Percentiles rank a stretch among this genome's conserved stretches.
Evolutionary conservation across 2,113 vertebrate genomes (phyloP).

Genomic region (Cettia cetti): DNA sequence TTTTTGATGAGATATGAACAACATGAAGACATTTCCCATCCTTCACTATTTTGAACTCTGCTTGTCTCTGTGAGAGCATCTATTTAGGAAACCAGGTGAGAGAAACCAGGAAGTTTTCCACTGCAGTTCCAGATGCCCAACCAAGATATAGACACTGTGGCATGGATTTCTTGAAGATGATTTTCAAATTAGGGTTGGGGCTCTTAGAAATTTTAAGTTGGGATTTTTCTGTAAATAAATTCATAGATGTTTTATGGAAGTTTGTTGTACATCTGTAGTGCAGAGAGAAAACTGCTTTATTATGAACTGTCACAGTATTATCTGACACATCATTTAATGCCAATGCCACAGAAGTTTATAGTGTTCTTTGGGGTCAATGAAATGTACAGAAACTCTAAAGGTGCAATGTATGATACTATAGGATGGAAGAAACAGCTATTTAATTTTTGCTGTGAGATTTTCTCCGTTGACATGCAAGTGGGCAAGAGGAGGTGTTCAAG

Average conservation of each 20-base stretch:
- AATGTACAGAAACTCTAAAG: not conserved
- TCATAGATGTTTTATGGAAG: not conserved
- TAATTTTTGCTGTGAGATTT: not conserved
- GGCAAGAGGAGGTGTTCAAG: fast-evolving
- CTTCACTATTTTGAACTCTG: not conserved
- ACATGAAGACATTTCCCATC: not conserved
- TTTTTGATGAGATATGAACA: not conserved
- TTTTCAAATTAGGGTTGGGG: not conserved
- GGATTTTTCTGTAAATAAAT: not conserved
- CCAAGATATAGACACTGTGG: too few species aligned
- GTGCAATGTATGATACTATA: not conserved
- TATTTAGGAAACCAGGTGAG: not conserved
- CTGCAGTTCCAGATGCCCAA: not conserved
- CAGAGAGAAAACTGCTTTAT: not conserved
- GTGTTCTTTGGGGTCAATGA: not conserved
- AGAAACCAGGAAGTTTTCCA: not conserved
- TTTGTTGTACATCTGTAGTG: not conserved
- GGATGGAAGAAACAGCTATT: not conserved
- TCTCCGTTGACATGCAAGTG: not conserved
- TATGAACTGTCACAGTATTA: not conserved
- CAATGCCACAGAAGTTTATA: not conserved
- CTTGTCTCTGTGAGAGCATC: not conserved
- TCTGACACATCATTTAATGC: not conserved
- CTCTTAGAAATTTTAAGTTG: not conserved
- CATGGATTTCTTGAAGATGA: not conserved